phyloP scores from a whole-genome alignment of 2,113 vertebrate genomes.

The Ariopsis seemanni region DNA sequence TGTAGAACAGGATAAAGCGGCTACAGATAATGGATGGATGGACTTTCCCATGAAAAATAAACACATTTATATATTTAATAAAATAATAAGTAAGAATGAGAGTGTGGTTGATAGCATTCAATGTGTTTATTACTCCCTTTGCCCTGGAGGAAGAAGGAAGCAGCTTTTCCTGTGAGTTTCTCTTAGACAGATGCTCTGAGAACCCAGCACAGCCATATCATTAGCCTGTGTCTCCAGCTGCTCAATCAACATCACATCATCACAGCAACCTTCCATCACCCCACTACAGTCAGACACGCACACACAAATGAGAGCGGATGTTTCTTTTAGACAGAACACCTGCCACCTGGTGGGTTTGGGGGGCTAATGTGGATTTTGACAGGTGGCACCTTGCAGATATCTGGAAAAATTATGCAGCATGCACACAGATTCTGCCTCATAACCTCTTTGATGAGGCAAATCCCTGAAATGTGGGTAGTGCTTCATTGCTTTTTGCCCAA shows the following conservation, averaged over 20 bases:
- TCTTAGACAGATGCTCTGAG: slow-evolving; percentile 38
- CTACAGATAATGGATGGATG: no score
- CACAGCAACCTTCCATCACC: slow-evolving; percentile 14
- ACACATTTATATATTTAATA: background rate
- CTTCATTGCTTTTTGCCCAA: background rate
- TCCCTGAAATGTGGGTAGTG: slow-evolving; percentile 20
- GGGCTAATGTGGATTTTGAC: slow-evolving; percentile 49
- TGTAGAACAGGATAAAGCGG: no score
- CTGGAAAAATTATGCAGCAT: slow-evolving; percentile 46
- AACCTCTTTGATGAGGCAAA: slow-evolving; percentile 50
- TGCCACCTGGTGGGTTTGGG: slow-evolving; percentile 48
- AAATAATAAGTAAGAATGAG: background rate
- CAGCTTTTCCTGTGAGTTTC: background rate
- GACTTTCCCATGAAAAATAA: background rate
- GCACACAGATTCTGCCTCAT: slow-evolving; percentile 34
- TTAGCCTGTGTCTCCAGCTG: slow-evolving; percentile 39
- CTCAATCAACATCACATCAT: slow-evolving; percentile 43
- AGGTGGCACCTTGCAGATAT: slow-evolving; percentile 54
- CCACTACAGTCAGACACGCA: slow-evolving; percentile 5
- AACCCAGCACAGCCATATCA: slow-evolving; percentile 33
- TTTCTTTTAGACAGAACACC: slow-evolving; percentile 41
- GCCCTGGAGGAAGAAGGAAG: background rate
- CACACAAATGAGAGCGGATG: slow-evolving; percentile 19
- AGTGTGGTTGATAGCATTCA: background rate
- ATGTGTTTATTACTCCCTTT: background rate